phyloP scores from a whole-genome alignment of 2,113 vertebrate species.

The Sapayoa aenigma region DNA sequence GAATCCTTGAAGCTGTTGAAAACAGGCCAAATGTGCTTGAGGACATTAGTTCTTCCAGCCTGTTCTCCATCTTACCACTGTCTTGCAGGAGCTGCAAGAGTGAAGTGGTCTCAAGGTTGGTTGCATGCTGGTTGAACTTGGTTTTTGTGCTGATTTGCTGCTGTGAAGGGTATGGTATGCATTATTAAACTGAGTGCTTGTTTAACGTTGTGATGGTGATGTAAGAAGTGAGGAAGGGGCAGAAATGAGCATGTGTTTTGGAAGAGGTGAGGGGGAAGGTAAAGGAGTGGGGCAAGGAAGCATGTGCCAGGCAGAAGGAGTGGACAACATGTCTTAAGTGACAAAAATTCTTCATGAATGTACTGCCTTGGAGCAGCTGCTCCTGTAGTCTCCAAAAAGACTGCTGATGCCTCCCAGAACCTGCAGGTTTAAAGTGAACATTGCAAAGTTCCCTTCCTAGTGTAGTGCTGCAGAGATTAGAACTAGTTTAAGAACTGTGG shows the following conservation, averaged over 20 bases:
- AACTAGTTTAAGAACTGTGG: neutral
- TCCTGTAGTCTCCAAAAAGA: neutral
- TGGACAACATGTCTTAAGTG: neutral
- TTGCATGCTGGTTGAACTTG: neutral
- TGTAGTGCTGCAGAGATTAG: neutral
- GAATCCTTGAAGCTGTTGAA: neutral
- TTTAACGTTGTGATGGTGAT: neutral
- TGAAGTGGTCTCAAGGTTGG: neutral
- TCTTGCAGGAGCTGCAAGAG: neutral
- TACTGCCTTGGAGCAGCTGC: neutral
- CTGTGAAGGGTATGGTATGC: neutral
- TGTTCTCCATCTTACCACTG: neutral
- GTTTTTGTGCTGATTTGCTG: neutral
- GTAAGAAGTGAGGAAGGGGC: neutral
- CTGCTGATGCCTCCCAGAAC: neutral
- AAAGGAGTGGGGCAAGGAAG: neutral
- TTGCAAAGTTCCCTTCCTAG: neutral
- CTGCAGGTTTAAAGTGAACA: neutral
- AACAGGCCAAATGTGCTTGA: neutral
- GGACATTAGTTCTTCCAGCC: neutral
- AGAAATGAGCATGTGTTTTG: neutral
- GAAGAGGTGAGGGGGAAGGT: neutral
- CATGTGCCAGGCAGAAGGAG: neutral
- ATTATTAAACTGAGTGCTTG: neutral
- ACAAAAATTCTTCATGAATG: neutral